Conservation (phyloP, 2,888 invertebrate genomes). For the Ernsta delagoae region DNA sequence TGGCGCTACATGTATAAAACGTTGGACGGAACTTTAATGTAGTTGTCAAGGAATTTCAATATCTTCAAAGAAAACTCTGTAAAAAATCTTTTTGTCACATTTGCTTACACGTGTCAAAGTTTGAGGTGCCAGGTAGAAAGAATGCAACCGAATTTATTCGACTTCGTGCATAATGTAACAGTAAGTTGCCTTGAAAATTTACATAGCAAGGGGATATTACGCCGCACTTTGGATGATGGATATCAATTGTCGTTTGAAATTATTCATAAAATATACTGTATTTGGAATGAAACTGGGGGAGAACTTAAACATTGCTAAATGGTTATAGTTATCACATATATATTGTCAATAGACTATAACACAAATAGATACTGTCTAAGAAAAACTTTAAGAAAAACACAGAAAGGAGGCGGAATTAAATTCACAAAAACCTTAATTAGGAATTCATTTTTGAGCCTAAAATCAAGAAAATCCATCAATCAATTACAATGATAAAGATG, state of each 20-base stretch:
- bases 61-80: not conserved
- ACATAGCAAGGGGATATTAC: not conserved
- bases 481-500: too few species aligned
- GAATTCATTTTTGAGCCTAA: too few species aligned
- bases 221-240: not conserved
- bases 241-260: not conserved
- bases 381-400: too few species aligned
- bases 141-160: not conserved
- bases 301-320: too few species aligned
- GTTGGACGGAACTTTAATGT: not conserved
- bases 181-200: not conserved
- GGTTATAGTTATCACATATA: too few species aligned
- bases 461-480: too few species aligned
- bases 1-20: not conserved
- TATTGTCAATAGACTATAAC: too few species aligned
- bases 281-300: not conserved
- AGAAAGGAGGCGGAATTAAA: too few species aligned
- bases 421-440: too few species aligned
- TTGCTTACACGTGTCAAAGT: not conserved
- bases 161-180: not conserved
- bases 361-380: too few species aligned
- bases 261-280: not conserved
- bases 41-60: not conserved
- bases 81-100: not conserved
- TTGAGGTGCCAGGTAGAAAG: not conserved